phyloP scores from a whole-genome alignment of 2,113 vertebrate genomes.

The Dipodomys stephensi region DNA sequence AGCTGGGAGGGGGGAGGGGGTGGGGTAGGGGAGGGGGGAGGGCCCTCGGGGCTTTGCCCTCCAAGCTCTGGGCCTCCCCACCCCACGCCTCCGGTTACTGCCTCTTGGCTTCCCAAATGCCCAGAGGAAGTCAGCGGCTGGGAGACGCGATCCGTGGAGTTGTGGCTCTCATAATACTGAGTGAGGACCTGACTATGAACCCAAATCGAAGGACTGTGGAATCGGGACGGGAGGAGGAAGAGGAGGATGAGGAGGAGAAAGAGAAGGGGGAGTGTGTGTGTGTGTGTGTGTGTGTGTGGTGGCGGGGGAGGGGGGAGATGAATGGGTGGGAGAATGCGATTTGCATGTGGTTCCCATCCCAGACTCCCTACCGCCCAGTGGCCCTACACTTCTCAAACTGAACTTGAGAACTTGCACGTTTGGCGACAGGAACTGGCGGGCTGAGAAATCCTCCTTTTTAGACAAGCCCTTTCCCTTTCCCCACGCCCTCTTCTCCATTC shows the following conservation, averaged over 20 bases:
- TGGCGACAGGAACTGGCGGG: slow-evolving; percentile 71
- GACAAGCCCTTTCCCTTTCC: slow-evolving; percentile 8
- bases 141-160: slow-evolving; percentile 55
- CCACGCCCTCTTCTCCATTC: background rate
- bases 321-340: background rate
- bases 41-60: background rate
- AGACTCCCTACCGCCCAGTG: slow-evolving; percentile 29
- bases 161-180: slow-evolving; percentile 50
- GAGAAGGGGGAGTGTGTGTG: too few relatives aligned
- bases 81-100: background rate
- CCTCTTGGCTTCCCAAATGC: background rate
- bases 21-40: background rate
- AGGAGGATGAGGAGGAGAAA: background rate
- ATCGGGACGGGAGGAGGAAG: background rate
- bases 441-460: slow-evolving; percentile 47
- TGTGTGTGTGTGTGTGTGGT: too few relatives aligned
- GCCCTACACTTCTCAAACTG: slow-evolving; percentile 76
- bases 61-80: background rate
- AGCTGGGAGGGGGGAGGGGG: too few relatives aligned
- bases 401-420: slow-evolving; percentile 79
- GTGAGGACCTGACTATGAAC: slow-evolving; percentile 70
- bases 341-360: background rate
- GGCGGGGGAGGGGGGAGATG: background rate
- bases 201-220: slow-evolving; percentile 41
- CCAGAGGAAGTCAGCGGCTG: slow-evolving; percentile 4